Conservation (phyloP, 2,113 vertebrate genomes). For the Phainopepla nitens region DNA sequence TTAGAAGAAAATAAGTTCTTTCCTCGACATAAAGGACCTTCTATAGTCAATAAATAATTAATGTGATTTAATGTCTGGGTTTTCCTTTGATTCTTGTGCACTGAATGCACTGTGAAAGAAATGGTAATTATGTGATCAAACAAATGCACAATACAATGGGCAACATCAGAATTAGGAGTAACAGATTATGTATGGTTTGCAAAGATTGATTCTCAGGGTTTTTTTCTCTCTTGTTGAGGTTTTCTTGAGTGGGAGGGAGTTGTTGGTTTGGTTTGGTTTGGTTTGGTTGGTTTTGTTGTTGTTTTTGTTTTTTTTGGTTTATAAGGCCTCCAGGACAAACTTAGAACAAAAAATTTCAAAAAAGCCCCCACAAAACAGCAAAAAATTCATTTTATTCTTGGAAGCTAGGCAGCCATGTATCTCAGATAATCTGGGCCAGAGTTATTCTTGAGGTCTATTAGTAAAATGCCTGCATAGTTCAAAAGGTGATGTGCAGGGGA, state of each 20-base stretch:
- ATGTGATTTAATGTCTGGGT: fast-evolving
- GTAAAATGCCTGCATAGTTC: background rate
- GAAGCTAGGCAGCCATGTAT: background rate
- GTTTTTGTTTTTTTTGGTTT: background rate
- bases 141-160: background rate
- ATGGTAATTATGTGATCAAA: background rate
- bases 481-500: background rate
- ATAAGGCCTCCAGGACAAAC: background rate
- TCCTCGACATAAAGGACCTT: background rate
- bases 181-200: background rate
- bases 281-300: background rate
- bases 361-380: fast-evolving
- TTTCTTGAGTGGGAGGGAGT: fast-evolving
- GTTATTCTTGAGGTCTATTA: background rate
- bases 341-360: background rate
- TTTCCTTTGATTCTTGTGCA: background rate
- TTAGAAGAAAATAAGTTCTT: background rate
- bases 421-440: background rate
- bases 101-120: background rate
- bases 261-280: background rate
- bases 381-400: background rate
- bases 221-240: background rate
- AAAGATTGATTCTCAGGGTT: background rate
- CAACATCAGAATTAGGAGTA: background rate
- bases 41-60: background rate